Conservation (phyloP, 2,797 vertebrate genomes). For the Coreius guichenoti region DNA sequence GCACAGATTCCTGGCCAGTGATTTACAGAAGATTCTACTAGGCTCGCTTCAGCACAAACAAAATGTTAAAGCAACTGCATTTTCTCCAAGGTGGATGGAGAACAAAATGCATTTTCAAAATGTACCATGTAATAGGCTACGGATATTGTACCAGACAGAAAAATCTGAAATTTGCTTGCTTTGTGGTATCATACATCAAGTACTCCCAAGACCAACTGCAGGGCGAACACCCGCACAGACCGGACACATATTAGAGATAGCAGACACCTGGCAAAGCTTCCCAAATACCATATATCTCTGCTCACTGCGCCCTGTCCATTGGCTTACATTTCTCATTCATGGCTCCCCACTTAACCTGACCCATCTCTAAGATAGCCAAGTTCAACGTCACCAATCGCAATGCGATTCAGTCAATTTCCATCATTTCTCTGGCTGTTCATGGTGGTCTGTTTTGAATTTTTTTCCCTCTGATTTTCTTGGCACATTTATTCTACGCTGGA, state of each 20-base stretch:
- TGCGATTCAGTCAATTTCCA: constrained; percentile 48
- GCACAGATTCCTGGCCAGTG: background rate
- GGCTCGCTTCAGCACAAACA: background rate
- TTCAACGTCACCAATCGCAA: constrained; percentile 29
- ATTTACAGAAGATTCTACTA: background rate
- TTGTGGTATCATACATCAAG: constrained; percentile 9
- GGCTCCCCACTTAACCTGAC: background rate
- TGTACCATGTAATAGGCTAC: background rate
- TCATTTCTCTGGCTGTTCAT: constrained; percentile 31
- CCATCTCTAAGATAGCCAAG: constrained; percentile 9
- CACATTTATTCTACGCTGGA: constrained; percentile 43
- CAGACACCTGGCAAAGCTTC: constrained; percentile 14
- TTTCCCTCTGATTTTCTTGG: constrained; percentile 50
- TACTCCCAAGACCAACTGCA: background rate
- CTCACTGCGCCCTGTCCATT: background rate
- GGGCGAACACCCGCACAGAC: constrained; percentile 1
- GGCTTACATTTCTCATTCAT: background rate
- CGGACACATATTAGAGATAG: background rate
- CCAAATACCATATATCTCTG: background rate
- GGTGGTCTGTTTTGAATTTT: constrained; percentile 50
- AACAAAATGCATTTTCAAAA: background rate
- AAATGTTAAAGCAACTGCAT: constrained; percentile 1
- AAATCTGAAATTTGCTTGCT: background rate
- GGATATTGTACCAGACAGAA: background rate
- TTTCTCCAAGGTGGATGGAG: background rate